These are phyloP conservation scores for Diplodus sargus DNA, from an alignment of 2,797 vertebrate species.

Conservation along the genomic window DNA sequence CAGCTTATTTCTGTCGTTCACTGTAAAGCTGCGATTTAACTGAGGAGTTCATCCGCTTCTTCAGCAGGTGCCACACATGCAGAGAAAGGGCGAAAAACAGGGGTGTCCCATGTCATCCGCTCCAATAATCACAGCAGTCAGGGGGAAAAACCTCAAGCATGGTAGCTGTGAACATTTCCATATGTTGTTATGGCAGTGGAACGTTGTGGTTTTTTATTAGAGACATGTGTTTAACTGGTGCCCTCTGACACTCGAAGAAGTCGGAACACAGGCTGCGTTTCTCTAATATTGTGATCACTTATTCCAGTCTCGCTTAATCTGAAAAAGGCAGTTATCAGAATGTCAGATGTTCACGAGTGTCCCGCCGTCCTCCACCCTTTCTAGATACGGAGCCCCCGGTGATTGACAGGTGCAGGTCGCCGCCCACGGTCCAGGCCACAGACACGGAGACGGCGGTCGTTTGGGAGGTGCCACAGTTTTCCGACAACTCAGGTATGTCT, in stretches of 20 bases:
- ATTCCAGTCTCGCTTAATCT: neutral
- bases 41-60: slow-evolving; percentile 9
- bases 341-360: slow-evolving; percentile 13
- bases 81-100: slow-evolving; percentile 57
- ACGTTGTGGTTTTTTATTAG: slow-evolving; percentile 73
- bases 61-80: slow-evolving; percentile 70
- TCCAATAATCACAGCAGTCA: slow-evolving; percentile 72
- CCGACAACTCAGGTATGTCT: slow-evolving; percentile 96
- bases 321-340: neutral
- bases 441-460: slow-evolving; percentile 82
- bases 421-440: slow-evolving; percentile 86
- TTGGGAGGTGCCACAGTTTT: slow-evolving; percentile 98
- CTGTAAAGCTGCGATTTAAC: slow-evolving; percentile 25
- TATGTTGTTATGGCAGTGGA: slow-evolving; percentile 76
- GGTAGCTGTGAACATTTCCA: slow-evolving; percentile 82
- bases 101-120: slow-evolving; percentile 71
- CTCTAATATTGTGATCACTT: neutral
- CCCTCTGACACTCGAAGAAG: slow-evolving; percentile 64
- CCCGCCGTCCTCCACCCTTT: slow-evolving; percentile 15
- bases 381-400: slow-evolving; percentile 93
- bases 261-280: slow-evolving; percentile 23
- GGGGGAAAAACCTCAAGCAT: slow-evolving; percentile 68
- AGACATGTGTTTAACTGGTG: slow-evolving; percentile 76
- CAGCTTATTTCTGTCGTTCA: slow-evolving; percentile 31
- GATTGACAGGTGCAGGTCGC: slow-evolving; percentile 96